Conservation (phyloP, 2,797 vertebrate genomes). For the Platyrinchus mystaceus region DNA sequence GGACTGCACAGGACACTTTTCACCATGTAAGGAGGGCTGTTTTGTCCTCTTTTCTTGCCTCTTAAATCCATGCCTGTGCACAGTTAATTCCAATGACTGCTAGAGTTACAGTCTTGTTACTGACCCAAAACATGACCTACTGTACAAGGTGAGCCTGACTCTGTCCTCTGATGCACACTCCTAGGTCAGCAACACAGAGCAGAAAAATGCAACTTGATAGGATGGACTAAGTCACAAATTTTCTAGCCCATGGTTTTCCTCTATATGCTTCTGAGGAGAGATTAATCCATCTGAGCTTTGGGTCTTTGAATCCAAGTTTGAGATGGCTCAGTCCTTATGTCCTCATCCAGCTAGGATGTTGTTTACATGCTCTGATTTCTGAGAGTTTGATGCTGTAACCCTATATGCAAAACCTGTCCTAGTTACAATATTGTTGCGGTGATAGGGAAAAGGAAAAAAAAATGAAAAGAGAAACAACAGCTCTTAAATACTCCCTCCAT, state of each 20-base stretch:
- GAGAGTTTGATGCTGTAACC: slow-evolving; percentile 6
- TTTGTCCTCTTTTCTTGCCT: not conserved
- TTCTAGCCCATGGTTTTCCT: not conserved
- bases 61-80: not conserved
- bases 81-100: not conserved
- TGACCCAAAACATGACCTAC: not conserved
- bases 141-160: not conserved
- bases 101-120: not conserved
- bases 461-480: not conserved
- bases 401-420: slow-evolving; percentile 57
- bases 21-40: not conserved
- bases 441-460: not conserved
- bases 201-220: not conserved
- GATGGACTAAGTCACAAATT: not conserved
- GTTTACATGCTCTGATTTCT: slow-evolving; percentile 26
- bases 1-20: not conserved
- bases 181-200: not conserved
- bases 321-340: not conserved
- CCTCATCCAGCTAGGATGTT: not conserved
- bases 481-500: not conserved
- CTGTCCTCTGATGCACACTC: not conserved
- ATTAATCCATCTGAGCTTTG: not conserved
- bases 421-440: not conserved
- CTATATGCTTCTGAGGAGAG: not conserved
- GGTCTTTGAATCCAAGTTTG: not conserved